These are phyloP conservation scores for Centroberyx gerrardi DNA, from an alignment of 2,797 vertebrate species.

Conservation along the genomic window DNA sequence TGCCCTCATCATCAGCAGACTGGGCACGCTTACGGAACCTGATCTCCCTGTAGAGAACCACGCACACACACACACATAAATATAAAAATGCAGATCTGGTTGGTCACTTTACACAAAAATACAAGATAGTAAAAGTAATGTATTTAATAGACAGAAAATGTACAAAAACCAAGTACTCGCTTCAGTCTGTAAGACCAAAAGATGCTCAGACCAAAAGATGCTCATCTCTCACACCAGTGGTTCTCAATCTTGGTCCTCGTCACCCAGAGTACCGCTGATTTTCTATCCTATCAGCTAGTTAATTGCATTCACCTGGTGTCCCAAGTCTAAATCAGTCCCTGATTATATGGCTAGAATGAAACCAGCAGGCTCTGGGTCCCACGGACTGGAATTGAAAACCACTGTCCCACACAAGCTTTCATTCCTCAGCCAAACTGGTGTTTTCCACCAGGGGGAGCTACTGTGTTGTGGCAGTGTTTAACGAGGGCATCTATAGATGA, in stretches of 20 bases:
- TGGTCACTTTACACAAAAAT: neutral
- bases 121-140: neutral
- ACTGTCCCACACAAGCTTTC: neutral
- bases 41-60: conserved; percentile 83
- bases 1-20: conserved; percentile 87
- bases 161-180: neutral
- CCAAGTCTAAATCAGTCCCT: too few species aligned
- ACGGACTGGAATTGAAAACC: too few species aligned
- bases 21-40: conserved; percentile 85
- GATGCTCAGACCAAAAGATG: neutral
- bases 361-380: too few species aligned
- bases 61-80: conserved; percentile 23
- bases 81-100: neutral
- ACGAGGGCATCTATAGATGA: conserved; percentile 5
- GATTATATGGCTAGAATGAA: too few species aligned
- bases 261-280: too few species aligned
- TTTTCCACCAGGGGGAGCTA: conserved; percentile 53
- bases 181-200: neutral
- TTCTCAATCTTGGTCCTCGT: too few species aligned
- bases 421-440: neutral
- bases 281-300: too few species aligned
- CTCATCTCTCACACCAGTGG: too few species aligned
- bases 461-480: neutral
- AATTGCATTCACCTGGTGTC: too few species aligned
- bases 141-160: too few species aligned